A percentile compares a stretch with the other conserved stretches of the same genome.
Evolutionary conservation across 2,888 invertebrate genomes (phyloP).

Genomic region (Platypus cylindrus): DNA sequence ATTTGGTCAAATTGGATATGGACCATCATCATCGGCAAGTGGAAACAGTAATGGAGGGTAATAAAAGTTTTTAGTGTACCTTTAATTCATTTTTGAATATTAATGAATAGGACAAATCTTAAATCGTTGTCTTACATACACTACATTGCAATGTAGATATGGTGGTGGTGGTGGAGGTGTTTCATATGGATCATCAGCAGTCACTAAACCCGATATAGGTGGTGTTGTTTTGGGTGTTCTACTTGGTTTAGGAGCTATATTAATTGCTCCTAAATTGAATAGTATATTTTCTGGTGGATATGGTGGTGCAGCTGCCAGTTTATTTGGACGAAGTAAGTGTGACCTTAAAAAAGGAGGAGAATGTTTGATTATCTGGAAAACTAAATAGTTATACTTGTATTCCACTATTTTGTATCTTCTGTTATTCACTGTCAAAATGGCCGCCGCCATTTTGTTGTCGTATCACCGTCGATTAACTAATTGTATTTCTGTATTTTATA

Average conservation of each 20-base stretch:
- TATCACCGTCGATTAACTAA: no score
- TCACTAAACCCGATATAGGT: slow-evolving; percentile 70
- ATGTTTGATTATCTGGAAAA: no score
- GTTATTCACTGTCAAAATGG: no score
- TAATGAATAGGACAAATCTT: no score
- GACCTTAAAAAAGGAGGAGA: no score
- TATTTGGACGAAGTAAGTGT: no score
- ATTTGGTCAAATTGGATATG: slow-evolving; percentile 13
- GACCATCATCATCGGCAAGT: slow-evolving; percentile 8
- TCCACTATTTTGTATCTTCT: no score
- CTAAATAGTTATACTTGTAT: no score
- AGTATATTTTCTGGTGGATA: slow-evolving; percentile 52
- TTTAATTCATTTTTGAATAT: no score
- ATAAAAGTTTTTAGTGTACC: not conserved
- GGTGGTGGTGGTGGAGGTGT: slow-evolving; percentile 37
- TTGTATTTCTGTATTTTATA: no score
- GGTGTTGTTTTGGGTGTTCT: slow-evolving; percentile 70
- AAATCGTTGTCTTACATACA: no score
- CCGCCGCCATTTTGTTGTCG: no score
- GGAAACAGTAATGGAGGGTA: slow-evolving; percentile 3
- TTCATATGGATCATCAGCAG: slow-evolving; percentile 56
- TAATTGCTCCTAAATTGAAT: slow-evolving; percentile 67
- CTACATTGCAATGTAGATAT: slow-evolving; percentile 5
- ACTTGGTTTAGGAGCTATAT: slow-evolving; percentile 66
- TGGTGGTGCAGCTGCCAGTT: slow-evolving; percentile 57